Evolutionary conservation across 2,888 invertebrate genomes (phyloP), one percentile per base, ranked within the genome.

Genomic region (Aspidiotus rigidus): DNA sequence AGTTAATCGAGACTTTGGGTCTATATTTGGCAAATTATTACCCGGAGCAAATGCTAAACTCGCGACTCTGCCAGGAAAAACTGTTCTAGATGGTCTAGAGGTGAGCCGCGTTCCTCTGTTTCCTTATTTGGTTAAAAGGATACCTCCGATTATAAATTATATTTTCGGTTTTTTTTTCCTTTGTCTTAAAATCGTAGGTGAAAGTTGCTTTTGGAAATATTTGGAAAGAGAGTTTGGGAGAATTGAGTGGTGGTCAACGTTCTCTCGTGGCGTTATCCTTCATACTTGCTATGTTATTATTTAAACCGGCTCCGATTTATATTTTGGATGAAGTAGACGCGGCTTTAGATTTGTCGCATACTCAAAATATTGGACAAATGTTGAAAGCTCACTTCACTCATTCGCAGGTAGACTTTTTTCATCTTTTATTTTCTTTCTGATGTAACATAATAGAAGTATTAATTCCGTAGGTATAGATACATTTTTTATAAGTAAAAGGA

Each of bases 321-420:
- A 96, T 99, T 78, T 83, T 99, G 75, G 99, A 99, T 79, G 99
- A 99, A 82, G 95, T 99, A 64, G 99, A 99, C 79, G 97, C 99
- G 0, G 99, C 98, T 9, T 82, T 99, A 40, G 99, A 99, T 81
- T 85, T 97, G 73, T 93, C 93, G 7, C 99, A 99, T 79, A 99
- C 99, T 11, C 97, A 98, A 81, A 99, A 99, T 80, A 98, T 99
- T 76, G 98, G 98, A 6, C 85, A 85, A 74, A 97, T 99, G 94
- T 83, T 99, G 62, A 89, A 89, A 77, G 82, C 84, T 13, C 93
- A 95, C 79, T 97, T 97, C 77, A 88, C 85, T 73, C 86, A 87
- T 77, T 94, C 95, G 40, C 90, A 90, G 83, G 88, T 88, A 77
- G 74, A 54, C n/a, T 39, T 7, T 7, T 42, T 17, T 17, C 42